Conservation (phyloP, 2,797 vertebrate genomes). For the Labeo calbasu region DNA sequence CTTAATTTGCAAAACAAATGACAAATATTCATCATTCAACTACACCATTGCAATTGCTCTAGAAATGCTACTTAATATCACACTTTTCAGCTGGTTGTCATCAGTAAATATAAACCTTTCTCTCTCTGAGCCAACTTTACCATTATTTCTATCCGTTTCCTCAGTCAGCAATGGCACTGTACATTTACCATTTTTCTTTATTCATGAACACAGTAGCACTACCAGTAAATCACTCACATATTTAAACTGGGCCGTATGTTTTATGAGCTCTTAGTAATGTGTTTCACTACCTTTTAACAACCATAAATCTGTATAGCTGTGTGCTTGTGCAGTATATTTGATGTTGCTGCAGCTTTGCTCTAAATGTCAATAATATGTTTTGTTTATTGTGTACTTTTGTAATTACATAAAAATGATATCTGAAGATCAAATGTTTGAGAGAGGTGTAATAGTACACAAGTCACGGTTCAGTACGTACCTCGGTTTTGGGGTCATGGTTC, state of each 20-base stretch:
- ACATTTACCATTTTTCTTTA: constrained; percentile 2
- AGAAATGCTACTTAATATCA: not conserved
- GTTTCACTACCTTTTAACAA: not conserved
- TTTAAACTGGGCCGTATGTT: not conserved
- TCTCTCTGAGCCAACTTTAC: not conserved
- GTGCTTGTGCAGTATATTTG: not conserved
- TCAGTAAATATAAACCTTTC: not conserved
- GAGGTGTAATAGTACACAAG: no score
- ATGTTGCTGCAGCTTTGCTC: not conserved
- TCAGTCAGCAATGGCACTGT: not conserved
- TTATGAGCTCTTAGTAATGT: not conserved
- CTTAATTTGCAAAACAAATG: not conserved
- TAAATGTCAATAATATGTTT: not conserved
- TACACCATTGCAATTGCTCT: not conserved
- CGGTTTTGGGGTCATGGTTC: no score
- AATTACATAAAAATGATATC: not conserved
- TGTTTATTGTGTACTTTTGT: not conserved
- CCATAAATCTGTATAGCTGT: not conserved
- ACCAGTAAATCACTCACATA: constrained; percentile 4
- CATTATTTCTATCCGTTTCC: not conserved
- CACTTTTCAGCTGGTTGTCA: not conserved
- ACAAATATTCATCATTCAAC: not conserved
- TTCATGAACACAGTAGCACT: not conserved
- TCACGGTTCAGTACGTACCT: no score
- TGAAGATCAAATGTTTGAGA: not conserved